These are phyloP conservation scores for Zygogramma bicolorata DNA, from an alignment of 2,888 invertebrate genomes.

Conservation along the genomic window DNA sequence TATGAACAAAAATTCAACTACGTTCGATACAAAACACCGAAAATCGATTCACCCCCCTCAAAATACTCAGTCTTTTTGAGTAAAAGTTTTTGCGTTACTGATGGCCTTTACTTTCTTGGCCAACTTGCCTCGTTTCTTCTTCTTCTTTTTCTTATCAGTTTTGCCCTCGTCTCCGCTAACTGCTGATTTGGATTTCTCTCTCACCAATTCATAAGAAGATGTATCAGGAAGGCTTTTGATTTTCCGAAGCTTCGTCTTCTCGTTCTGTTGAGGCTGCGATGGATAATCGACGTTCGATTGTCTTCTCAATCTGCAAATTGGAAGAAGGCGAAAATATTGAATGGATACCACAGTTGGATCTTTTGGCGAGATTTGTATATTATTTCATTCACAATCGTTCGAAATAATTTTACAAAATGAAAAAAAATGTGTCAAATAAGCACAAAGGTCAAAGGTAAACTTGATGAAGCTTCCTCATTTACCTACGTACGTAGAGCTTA, in stretches of 20 bases:
- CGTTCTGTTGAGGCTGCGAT: conserved; percentile 8
- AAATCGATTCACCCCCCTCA: neutral
- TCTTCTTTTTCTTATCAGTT: conserved; percentile 54
- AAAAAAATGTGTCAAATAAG: too few species aligned
- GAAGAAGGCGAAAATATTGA: too few species aligned
- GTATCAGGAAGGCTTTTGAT: conserved; percentile 59
- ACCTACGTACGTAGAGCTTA: too few species aligned
- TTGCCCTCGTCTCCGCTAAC: conserved; percentile 47
- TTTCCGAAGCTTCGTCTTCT: conserved; percentile 52
- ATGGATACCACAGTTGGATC: too few species aligned
- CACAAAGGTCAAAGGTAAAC: too few species aligned
- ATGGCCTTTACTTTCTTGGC: conserved; percentile 59
- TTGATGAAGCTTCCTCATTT: too few species aligned
- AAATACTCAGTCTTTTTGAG: conserved; percentile 48
- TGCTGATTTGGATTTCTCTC: conserved; percentile 36
- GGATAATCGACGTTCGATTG: conserved; percentile 52
- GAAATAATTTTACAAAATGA: too few species aligned
- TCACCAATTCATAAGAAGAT: conserved; percentile 33
- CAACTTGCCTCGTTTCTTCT: conserved; percentile 57
- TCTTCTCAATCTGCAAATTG: conserved; percentile 55
- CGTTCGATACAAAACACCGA: conserved; percentile 2
- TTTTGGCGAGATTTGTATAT: too few species aligned
- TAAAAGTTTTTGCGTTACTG: conserved; percentile 52
- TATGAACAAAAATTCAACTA: conserved; percentile 32
- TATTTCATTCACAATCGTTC: too few species aligned